Evolutionary conservation across 2,888 invertebrate genomes (phyloP), one percentile per base, ranked within the genome.

Genomic region (Emmelina monodactyla): DNA sequence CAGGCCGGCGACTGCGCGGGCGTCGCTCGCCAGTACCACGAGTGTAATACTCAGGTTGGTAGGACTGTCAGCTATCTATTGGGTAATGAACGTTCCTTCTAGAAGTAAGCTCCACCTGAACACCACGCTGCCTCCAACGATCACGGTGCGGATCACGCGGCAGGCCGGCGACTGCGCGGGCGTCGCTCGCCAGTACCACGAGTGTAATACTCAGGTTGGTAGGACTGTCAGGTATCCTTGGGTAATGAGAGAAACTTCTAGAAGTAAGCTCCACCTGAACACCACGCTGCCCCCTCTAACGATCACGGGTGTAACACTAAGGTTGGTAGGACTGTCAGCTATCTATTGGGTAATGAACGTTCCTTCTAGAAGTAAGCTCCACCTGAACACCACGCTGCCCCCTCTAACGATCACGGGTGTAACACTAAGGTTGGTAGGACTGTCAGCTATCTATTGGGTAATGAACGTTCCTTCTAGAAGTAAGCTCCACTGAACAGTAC

Each of bases 41-140:
- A 91, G 51, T 92, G 92, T 66, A 92, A 91, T 66, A 86, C 83
- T 43, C 84, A 87, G 83, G 91, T 89, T n/a, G n/a, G n/a, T n/a
- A n/a, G n/a, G n/a, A n/a, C n/a, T n/a, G n/a, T n/a, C n/a, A n/a
- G n/a, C n/a, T n/a, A n/a, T n/a, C n/a, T n/a, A n/a, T n/a, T n/a
- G n/a, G n/a, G n/a, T n/a, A n/a, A n/a, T n/a, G n/a, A n/a, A n/a
- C n/a, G n/a, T n/a, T n/a, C n/a, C n/a, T n/a, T n/a, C n/a, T n/a
- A n/a, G n/a, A n/a, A n/a, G n/a, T n/a, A n/a, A n/a, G n/a, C n/a
- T n/a, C n/a, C n/a, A n/a, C n/a, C n/a, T 13, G 29, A 29, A 29
- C 9, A 29, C 12, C 6, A 61, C 61, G 0, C 29, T 56, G 9
- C 39, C 62, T 1, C 60, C 71, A 0, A 50, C 60, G 11, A 55